Evolutionary conservation across 2,113 vertebrate species (phyloP).

Genomic region (Micromys minutus): DNA sequence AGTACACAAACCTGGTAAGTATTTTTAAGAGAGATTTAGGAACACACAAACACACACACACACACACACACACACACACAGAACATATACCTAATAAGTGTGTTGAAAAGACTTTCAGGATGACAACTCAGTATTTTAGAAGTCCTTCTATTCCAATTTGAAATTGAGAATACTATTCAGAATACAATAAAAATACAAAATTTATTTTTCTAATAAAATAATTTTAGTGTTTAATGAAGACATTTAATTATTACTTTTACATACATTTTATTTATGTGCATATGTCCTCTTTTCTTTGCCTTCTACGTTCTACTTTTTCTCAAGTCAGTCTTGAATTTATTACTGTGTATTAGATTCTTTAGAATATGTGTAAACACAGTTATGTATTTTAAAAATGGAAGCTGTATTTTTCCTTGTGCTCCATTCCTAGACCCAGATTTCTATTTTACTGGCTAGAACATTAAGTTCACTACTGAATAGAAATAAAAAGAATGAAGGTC

Average conservation of each 20-base stretch:
- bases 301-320: neutral
- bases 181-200: neutral
- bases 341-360: neutral
- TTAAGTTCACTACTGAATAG: constrained; percentile 11
- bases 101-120: neutral
- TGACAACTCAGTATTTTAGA: neutral
- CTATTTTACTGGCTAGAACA: constrained; percentile 24
- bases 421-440: neutral
- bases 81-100: neutral
- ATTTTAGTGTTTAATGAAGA: too few relatives aligned
- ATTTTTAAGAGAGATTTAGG: neutral
- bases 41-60: neutral
- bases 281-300: neutral
- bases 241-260: neutral
- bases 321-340: neutral
- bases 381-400: constrained; percentile 14
- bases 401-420: constrained; percentile 9
- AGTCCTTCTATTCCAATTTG: neutral
- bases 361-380: neutral
- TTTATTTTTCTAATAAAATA: neutral
- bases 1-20: neutral
- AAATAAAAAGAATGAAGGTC: neutral
- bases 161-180: neutral
- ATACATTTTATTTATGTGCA: neutral
- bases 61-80: neutral